phyloP scores from a whole-genome alignment of 1,140 invertebrate genomes.

The Platyura marginata region DNA sequence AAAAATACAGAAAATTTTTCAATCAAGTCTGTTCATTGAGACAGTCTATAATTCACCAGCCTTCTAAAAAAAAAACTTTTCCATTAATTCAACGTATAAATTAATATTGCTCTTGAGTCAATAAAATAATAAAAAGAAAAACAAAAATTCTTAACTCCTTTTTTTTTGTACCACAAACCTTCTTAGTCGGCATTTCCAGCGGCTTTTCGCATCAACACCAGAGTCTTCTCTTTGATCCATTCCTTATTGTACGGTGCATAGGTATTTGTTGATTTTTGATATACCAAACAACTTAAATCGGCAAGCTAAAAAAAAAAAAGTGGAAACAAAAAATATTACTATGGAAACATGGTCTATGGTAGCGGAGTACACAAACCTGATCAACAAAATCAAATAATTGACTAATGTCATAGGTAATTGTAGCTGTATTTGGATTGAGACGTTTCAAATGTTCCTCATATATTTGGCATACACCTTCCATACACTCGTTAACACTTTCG shows the following conservation, averaged over 20 bases:
- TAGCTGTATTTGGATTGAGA: constrained; percentile 83
- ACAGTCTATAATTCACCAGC: too few species aligned
- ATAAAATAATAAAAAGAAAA: too few species aligned
- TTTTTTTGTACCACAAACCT: too few species aligned
- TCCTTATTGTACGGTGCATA: constrained; percentile 98
- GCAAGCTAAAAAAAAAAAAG: constrained; percentile 37
- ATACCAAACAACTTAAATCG: constrained; percentile 90
- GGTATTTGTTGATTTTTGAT: constrained; percentile 86
- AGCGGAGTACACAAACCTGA: constrained; percentile 35
- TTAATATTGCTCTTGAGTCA: too few species aligned
- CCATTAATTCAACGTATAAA: too few species aligned
- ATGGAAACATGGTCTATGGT: neutral
- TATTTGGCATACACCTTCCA: constrained; percentile 92
- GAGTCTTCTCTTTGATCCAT: constrained; percentile 99
- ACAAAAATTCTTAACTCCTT: too few species aligned
- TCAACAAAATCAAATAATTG: constrained; percentile 97
- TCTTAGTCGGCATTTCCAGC: constrained; percentile 39
- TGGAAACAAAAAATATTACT: too few species aligned
- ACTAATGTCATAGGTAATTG: constrained; percentile 94
- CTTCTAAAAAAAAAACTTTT: too few species aligned
- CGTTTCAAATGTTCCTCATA: constrained; percentile 89
- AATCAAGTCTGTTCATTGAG: too few species aligned
- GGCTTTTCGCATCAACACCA: constrained; percentile 79
- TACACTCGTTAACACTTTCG: constrained; percentile 88
- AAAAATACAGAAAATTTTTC: too few species aligned